phyloP scores from a whole-genome alignment of 2,113 vertebrate species.

The Struthidea cinerea region DNA sequence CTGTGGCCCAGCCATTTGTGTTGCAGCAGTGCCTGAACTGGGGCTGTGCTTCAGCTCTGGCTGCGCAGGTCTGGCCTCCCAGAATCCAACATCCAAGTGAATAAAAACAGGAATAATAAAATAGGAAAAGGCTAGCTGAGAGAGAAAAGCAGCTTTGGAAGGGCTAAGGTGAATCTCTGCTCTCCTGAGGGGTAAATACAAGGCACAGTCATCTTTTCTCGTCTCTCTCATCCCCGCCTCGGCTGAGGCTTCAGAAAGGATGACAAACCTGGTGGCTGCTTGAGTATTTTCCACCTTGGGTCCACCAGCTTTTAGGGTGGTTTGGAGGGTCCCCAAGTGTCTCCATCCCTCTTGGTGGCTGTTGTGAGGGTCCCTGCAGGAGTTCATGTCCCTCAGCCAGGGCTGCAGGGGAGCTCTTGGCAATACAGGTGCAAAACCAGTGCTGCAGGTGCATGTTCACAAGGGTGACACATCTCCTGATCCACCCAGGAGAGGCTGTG shows the following conservation, averaged over 20 bases:
- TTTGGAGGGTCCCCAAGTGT: not conserved
- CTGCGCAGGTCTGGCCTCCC: not conserved
- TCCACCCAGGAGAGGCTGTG: not conserved
- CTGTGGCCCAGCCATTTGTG: not conserved
- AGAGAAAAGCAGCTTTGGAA: not conserved
- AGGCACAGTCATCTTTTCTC: not conserved
- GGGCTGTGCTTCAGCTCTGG: not conserved
- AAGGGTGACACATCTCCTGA: not conserved
- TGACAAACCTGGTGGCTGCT: not conserved
- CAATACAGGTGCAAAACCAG: not conserved
- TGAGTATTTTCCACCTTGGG: not conserved
- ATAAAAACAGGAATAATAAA: not conserved
- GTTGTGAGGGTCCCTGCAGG: not conserved
- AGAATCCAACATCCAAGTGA: not conserved
- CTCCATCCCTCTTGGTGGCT: not conserved
- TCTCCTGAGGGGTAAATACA: not conserved
- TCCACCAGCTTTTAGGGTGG: not conserved
- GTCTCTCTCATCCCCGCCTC: not conserved
- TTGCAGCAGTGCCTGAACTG: not conserved
- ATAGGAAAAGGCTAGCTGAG: not conserved
- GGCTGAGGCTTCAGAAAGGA: fast-evolving
- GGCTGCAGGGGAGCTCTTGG: not conserved
- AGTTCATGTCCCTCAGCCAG: not conserved
- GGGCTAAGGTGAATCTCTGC: not conserved
- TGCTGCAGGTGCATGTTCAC: not conserved